These are phyloP conservation scores for Mormyrus iriodes DNA, from an alignment of 2,113 vertebrate species.

Conservation along the genomic window DNA sequence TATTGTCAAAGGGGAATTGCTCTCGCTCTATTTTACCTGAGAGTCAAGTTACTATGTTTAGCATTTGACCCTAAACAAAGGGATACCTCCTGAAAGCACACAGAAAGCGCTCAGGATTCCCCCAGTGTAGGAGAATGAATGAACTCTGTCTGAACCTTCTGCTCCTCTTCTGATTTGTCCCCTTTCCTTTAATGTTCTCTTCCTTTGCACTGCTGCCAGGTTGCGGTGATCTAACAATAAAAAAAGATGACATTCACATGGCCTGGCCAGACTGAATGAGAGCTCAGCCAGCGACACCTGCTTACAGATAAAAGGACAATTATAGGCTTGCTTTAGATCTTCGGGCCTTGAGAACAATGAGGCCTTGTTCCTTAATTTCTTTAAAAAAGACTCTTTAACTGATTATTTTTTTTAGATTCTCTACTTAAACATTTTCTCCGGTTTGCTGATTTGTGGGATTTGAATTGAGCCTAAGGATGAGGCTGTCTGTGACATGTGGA, in stretches of 20 bases:
- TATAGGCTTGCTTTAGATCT: neutral
- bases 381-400: neutral
- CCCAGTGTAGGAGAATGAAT: neutral
- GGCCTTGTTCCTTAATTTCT: neutral
- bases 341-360: neutral
- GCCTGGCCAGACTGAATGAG: neutral
- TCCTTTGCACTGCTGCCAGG: neutral
- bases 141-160: neutral
- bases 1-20: neutral
- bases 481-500: neutral
- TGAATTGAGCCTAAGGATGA: neutral
- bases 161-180: neutral
- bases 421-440: neutral
- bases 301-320: neutral
- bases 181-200: neutral
- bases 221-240: neutral
- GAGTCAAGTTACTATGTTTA: constrained; percentile 1
- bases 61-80: neutral
- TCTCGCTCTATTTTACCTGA: neutral
- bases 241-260: neutral
- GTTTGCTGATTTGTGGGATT: neutral
- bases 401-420: neutral
- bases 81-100: neutral
- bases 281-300: neutral
- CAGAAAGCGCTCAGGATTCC: neutral